Percentiles rank a stretch among this genome's conserved stretches.
Conservation (phyloP, 2,888 invertebrate species). For the Sepiola atlantica region DNA sequence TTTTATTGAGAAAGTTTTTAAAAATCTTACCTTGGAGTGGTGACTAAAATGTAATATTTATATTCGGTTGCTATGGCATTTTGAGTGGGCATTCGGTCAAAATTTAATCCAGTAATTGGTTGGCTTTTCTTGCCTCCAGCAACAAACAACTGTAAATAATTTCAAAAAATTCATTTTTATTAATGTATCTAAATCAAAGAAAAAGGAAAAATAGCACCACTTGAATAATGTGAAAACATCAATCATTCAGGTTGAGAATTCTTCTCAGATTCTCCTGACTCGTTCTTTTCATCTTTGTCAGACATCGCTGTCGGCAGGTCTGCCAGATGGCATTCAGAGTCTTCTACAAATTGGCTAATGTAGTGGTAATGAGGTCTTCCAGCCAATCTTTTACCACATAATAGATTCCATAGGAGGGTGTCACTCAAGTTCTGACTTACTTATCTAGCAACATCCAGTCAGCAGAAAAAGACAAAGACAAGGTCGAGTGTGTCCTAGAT, state of each 20-base stretch:
- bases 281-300: no score
- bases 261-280: no score
- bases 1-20: neutral
- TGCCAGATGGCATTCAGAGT: no score
- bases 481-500: no score
- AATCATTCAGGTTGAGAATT: neutral
- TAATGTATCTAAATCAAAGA: neutral
- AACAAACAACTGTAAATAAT: constrained; percentile 84
- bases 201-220: neutral
- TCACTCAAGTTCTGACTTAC: no score
- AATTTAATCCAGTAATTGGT: constrained; percentile 90
- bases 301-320: no score
- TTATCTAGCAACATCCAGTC: no score
- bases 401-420: no score
- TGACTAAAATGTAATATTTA: constrained; percentile 86
- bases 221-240: neutral
- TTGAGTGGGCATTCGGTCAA: constrained; percentile 82
- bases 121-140: constrained; percentile 85
- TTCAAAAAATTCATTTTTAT: neutral
- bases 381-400: no score
- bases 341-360: no score
- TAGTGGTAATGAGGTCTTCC: no score
- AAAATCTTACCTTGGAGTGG: constrained; percentile 80
- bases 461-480: no score
- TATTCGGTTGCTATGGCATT: constrained; percentile 76